Evolutionary conservation across 2,113 vertebrate species (phyloP).

Genomic region (Cercopithecus mona): DNA sequence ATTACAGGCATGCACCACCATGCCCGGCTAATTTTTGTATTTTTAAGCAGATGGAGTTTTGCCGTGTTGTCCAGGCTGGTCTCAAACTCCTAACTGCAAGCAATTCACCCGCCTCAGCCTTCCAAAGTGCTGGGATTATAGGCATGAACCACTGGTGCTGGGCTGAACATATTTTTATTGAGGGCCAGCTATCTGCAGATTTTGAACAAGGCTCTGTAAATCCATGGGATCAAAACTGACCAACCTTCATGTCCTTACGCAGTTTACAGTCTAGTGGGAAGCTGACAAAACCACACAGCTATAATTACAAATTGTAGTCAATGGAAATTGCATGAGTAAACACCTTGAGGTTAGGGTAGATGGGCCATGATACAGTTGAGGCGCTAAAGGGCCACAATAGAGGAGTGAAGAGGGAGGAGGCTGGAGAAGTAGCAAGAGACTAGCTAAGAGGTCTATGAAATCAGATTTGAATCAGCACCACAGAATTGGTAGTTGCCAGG

Average conservation of each 20-base stretch:
- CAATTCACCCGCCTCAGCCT: no score
- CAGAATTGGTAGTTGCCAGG: background rate
- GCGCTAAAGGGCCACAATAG: background rate
- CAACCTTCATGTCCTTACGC: background rate
- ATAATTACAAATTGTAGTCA: accelerated
- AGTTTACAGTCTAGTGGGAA: background rate
- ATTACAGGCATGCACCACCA: no score
- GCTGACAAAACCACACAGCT: accelerated
- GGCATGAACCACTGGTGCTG: no score
- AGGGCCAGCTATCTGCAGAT: background rate
- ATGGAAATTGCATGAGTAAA: no score
- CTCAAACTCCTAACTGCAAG: no score
- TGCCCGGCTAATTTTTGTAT: no score
- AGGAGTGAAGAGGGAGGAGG: background rate
- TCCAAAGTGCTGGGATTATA: no score
- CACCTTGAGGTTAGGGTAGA: background rate
- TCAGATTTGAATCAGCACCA: background rate
- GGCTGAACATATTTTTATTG: no score
- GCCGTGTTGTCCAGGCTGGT: no score
- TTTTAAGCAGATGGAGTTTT: no score
- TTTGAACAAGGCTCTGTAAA: background rate
- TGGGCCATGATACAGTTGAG: accelerated
- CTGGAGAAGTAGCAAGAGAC: background rate
- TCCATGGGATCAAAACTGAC: background rate
- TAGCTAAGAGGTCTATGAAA: accelerated